Evolutionary conservation across 35 echinoderm and acorn worm genomes (phyloP).

Genomic region (Nesometra sesokonis): DNA sequence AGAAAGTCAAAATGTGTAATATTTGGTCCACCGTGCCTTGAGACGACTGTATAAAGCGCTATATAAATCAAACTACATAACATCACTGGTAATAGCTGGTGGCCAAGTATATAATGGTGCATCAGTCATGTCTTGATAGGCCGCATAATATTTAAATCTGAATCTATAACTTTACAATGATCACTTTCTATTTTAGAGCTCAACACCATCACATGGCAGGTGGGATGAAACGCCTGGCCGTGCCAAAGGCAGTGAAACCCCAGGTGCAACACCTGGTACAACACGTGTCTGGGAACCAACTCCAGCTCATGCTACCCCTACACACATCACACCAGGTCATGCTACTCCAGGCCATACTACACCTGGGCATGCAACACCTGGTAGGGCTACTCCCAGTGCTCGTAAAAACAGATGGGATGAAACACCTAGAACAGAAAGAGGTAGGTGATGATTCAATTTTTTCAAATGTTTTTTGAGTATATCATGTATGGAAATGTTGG

Average conservation of each 20-base stretch:
- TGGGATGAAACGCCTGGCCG: constrained; percentile 96
- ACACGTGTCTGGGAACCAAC: constrained; percentile 95
- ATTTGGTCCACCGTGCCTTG: too few relatives aligned
- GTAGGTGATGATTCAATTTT: constrained; percentile 29
- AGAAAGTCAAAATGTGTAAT: too few relatives aligned
- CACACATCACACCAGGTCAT: constrained; percentile 76
- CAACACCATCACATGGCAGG: constrained; percentile 72
- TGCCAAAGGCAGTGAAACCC: constrained; percentile 85
- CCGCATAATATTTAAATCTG: too few relatives aligned
- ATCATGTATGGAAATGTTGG: too few relatives aligned
- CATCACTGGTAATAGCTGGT: too few relatives aligned
- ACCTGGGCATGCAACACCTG: constrained; percentile 79
- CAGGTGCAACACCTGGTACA: constrained; percentile 72
- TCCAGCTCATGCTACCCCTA: constrained; percentile 69
- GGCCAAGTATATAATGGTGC: too few relatives aligned
- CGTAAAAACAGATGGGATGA: constrained; percentile 98
- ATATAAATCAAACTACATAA: too few relatives aligned
- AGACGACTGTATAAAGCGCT: too few relatives aligned
- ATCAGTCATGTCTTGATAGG: too few relatives aligned
- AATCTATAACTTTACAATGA: too few relatives aligned
- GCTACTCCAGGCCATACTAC: constrained; percentile 82
- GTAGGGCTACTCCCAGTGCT: constrained; percentile 65
- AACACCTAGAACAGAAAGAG: constrained; percentile 95
- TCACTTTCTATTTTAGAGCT: constrained; percentile 26
- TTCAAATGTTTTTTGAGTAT: too few relatives aligned